phyloP scores from a whole-genome alignment of 2,888 invertebrate genomes.

The Ormyrus labotus region DNA sequence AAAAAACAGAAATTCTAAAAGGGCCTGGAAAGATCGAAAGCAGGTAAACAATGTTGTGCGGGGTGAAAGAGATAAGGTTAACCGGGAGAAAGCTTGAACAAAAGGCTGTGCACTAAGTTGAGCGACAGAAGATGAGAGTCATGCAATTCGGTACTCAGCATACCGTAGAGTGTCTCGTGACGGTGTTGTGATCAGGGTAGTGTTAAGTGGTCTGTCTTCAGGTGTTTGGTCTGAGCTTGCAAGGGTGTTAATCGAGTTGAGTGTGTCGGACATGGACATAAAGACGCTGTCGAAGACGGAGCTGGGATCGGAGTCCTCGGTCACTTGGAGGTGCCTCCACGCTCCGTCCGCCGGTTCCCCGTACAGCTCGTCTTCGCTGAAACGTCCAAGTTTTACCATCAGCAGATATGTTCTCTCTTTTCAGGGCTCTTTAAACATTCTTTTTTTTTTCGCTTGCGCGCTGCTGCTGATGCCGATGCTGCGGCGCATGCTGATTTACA shows the following conservation, averaged over 20 bases:
- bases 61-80: too few species aligned
- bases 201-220: constrained; percentile 74
- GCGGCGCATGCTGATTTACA: not conserved
- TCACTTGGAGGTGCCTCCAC: constrained; percentile 68
- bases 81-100: too few species aligned
- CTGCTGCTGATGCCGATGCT: not conserved
- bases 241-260: constrained; percentile 75
- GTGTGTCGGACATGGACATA: constrained; percentile 75
- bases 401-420: constrained; percentile 5
- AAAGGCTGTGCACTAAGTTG: too few species aligned
- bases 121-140: constrained; percentile 1
- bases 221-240: constrained; percentile 75
- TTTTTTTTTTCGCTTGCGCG: not conserved
- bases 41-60: too few species aligned
- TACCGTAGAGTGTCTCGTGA: constrained; percentile 73
- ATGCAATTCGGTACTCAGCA: constrained; percentile 57
- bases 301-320: constrained; percentile 72
- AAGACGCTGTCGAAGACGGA: constrained; percentile 74
- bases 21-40: not conserved
- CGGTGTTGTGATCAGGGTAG: constrained; percentile 70
- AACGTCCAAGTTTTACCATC: constrained; percentile 61
- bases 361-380: constrained; percentile 69
- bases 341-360: constrained; percentile 66
- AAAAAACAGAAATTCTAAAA: not conserved
- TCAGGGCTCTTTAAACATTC: not conserved